Percentiles rank a stretch among this genome's conserved stretches.
These are phyloP conservation scores for Corvus hawaiiensis DNA, from an alignment of 2,113 vertebrate species.

Conservation along the genomic window DNA sequence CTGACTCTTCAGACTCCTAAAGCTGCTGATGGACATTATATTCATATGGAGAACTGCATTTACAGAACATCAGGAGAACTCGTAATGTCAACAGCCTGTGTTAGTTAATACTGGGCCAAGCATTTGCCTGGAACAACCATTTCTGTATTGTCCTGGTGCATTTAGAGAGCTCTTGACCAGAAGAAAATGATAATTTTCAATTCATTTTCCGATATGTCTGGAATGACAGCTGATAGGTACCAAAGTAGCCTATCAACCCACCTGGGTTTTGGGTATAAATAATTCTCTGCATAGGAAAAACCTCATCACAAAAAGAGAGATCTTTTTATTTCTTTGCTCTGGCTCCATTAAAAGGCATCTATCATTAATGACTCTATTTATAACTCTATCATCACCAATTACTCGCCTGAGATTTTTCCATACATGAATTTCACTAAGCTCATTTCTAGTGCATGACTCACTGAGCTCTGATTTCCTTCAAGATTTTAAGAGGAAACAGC, in stretches of 20 bases:
- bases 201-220: neutral
- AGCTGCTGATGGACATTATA: neutral
- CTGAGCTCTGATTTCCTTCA: conserved; percentile 3
- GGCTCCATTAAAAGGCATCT: neutral
- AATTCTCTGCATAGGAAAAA: neutral
- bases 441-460: conserved; percentile 5
- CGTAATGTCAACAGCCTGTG: neutral
- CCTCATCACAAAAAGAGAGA: neutral
- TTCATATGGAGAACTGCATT: neutral
- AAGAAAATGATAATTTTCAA: neutral
- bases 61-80: neutral
- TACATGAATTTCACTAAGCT: neutral
- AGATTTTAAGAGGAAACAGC: conserved; percentile 14
- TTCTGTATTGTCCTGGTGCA: neutral
- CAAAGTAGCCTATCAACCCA: neutral
- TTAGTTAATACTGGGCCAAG: neutral
- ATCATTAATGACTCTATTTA: conserved; percentile 26
- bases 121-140: neutral
- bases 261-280: neutral
- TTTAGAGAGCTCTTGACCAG: neutral
- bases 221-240: neutral
- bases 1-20: neutral
- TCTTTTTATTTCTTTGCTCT: neutral
- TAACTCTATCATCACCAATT: neutral
- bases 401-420: neutral